A percentile compares a stretch with the other conserved stretches of the same genome.
Evolutionary conservation across 2,113 vertebrate genomes (phyloP).

Genomic region (Tachysurus fulvidraco): DNA sequence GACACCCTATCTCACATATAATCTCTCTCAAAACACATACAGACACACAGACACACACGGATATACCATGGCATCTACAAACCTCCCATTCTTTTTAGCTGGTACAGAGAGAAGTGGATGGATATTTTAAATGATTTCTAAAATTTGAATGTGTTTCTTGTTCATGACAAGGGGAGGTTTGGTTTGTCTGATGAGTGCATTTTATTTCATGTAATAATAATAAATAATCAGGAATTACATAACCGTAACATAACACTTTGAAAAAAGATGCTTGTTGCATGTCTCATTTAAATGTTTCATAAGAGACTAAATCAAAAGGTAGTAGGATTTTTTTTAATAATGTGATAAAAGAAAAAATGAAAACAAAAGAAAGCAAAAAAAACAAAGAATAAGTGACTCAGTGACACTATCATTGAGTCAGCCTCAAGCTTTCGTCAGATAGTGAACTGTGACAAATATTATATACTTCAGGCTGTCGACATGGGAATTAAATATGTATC

Average conservation of each 20-base stretch:
- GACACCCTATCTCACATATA: slow-evolving; percentile 3
- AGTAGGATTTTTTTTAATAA: slow-evolving; percentile 14
- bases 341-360: background rate
- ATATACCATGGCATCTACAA: background rate
- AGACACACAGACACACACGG: background rate
- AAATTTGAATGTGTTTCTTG: background rate
- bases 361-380: slow-evolving; percentile 13
- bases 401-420: background rate
- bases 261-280: background rate
- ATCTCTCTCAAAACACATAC: slow-evolving; percentile 2
- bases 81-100: background rate
- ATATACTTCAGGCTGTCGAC: background rate
- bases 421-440: background rate
- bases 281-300: slow-evolving; percentile 9
- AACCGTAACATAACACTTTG: background rate
- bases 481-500: background rate
- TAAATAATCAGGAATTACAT: background rate
- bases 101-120: background rate
- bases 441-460: background rate
- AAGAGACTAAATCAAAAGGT: slow-evolving; percentile 4
- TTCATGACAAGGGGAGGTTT: background rate
- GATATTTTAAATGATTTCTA: background rate
- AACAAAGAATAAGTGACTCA: background rate
- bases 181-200: background rate
- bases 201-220: slow-evolving; percentile 18